Evolutionary conservation across 2,797 vertebrate species (phyloP), one percentile per base, ranked within the genome.

Genomic region (Sebastes reedi): DNA sequence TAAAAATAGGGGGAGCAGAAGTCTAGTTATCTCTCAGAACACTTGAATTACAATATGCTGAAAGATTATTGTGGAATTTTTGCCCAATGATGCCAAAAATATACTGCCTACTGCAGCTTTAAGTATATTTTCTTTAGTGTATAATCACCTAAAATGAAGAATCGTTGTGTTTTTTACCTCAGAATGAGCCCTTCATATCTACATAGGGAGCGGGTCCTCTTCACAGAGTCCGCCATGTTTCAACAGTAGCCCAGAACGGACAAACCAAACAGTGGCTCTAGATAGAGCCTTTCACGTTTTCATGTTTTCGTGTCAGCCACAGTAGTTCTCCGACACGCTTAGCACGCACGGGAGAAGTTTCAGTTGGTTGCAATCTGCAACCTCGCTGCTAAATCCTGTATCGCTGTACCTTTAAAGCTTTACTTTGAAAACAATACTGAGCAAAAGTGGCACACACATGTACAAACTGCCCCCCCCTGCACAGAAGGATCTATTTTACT

Each of bases 401-500:
- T 42, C 8, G 18, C 18, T 50, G 46, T 20, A 20, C 46, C 46
- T 50, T 50, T 50, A 50, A 50, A 46, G 42, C 42, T 20, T 46
- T 8, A 7, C 42, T 16, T 46, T 46, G 42, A 46, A 46, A 46
- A 46, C 16, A 46, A 54, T 22, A 54, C 52, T 54, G 52, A n/a
- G n/a, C n/a, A 22, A 56, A 25, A 24, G 54, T 56, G 54, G 22
- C 54, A 32, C 58, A 64, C n/a, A 39, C 25, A 66, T 25, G 60
- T 61, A 54, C 29, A 75, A 56, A 70, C 56, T 14, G 20, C 42
- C 14, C 30, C 34, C 16, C 52, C 42, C 30, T 20, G 52, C n/a
- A 36, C n/a, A 2, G 14, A 25, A 36, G 27, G 72, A 86, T 90
- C 83, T 55, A 87, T 83, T 67, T 60, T 59, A 20, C 60, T 77